Evolutionary conservation across 2,113 vertebrate species (phyloP), one percentile per base, ranked within the genome.

Genomic region (Callaeas wilsoni): DNA sequence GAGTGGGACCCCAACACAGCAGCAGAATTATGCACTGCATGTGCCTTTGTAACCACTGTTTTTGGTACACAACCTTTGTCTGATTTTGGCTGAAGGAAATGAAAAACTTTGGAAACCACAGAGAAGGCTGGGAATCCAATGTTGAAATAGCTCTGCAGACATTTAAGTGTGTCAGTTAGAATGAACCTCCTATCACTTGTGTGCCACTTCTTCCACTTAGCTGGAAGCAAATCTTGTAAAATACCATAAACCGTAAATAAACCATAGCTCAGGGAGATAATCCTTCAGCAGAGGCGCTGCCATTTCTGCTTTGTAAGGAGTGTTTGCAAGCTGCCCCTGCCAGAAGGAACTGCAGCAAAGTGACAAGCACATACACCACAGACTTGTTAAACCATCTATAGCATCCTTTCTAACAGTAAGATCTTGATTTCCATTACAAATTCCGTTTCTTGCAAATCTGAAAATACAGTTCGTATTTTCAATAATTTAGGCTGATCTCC

Each of bases 211-310:
- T 79, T 76, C 78, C 55, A 50, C 71, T 77, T 55, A 49, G 33
- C 64, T 87, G 73, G 67, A 78, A 88, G 49, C 42, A 79, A 74
- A 91, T 56, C 37, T 37, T 77, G 44, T 76, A 63, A 80, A 89
- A 87, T 67, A 52, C 62, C 29, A 23, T 26, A 65, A 94, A 68
- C 39, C 62, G 75, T 87, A 94, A 90, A 92, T 85, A 96, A 93
- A 68, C 41, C 84, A 76, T 84, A 71, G 73, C 60, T 89, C 30
- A 59, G 56, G 75, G 64, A 87, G 22, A 41, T 84, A 56, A 60
- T 74, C 39, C 35, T 77, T 77, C 68, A 35, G 33, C 4, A 1
- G 46, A 83, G 39, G 26, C 27, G 30, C 76, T 88, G 80, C 55
- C 68, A 27, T 42, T 69, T 92, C 59, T 80, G 59, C 71, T 94